These are phyloP conservation scores for Phenganax subtilis DNA, from an alignment of 92 coral and sea anemone species.

Conservation along the genomic window DNA sequence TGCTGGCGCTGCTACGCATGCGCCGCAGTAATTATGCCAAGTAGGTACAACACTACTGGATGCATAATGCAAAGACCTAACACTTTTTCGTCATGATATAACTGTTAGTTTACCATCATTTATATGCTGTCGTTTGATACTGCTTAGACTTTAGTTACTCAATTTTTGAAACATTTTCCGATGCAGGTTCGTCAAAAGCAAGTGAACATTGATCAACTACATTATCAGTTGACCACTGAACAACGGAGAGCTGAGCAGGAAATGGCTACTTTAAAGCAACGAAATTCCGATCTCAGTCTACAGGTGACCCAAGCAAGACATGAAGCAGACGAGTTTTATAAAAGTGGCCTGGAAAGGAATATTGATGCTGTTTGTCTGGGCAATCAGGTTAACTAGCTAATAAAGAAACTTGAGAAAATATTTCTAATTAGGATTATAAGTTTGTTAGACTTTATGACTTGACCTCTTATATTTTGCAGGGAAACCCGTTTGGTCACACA, in stretches of 20 bases:
- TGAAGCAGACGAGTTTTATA: conserved; percentile 91
- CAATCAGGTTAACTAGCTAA: conserved; percentile 61
- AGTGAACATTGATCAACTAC: conserved; percentile 64
- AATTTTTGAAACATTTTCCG: background rate
- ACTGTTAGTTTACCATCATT: too few species aligned
- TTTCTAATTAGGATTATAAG: background rate
- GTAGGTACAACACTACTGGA: too few species aligned
- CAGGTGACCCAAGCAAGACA: conserved; percentile 80
- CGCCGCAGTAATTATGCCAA: too few species aligned
- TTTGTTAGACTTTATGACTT: too few species aligned
- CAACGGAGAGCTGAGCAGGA: conserved; percentile 71
- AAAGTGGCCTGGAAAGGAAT: conserved; percentile 85
- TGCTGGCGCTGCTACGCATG: too few species aligned
- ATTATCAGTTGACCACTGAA: conserved; percentile 68
- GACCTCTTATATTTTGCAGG: too few species aligned
- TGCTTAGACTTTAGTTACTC: background rate
- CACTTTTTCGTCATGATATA: too few species aligned
- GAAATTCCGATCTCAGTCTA: conserved; percentile 69
- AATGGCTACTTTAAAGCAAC: conserved; percentile 58
- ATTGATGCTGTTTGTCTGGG: conserved; percentile 83
- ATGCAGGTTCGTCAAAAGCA: conserved; percentile 83
- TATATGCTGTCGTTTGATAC: too few species aligned
- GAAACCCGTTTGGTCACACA: too few species aligned
- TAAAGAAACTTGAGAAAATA: background rate
- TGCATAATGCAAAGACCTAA: too few species aligned